Percentiles rank a stretch among this genome's conserved stretches.
Conservation (phyloP, 2,888 invertebrate species). For the Polyommatus iphigenia region DNA sequence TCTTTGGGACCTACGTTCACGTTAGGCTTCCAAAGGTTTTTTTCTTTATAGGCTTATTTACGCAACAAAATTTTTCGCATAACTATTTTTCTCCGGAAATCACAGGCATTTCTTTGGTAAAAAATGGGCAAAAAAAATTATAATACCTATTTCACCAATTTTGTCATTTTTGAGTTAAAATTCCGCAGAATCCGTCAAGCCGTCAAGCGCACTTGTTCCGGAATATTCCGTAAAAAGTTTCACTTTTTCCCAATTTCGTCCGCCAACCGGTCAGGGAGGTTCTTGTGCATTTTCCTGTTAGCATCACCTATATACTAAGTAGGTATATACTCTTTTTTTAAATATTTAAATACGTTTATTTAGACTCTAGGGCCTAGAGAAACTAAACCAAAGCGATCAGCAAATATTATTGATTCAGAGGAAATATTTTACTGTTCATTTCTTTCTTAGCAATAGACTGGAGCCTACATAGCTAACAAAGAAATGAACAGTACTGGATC, state of each 20-base stretch:
- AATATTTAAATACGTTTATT: too few relatives aligned
- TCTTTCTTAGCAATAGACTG: too few relatives aligned
- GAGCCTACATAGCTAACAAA: too few relatives aligned
- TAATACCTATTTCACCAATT: background rate
- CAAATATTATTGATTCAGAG: too few relatives aligned
- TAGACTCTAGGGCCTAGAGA: too few relatives aligned
- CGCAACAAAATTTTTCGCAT: background rate
- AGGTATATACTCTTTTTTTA: too few relatives aligned
- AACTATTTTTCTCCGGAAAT: background rate
- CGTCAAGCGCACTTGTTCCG: slow-evolving; percentile 14
- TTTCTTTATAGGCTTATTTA: background rate
- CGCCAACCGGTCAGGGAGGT: background rate
- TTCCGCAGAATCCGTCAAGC: slow-evolving; percentile 17
- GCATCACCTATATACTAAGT: background rate
- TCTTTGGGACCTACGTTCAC: too few relatives aligned
- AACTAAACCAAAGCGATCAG: too few relatives aligned
- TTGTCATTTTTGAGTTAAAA: slow-evolving; percentile 2
- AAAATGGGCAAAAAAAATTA: background rate
- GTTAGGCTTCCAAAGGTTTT: background rate
- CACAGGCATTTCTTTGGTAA: background rate
- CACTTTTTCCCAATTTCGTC: background rate
- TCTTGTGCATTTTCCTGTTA: background rate
- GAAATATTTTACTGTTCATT: too few relatives aligned
- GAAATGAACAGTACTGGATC: too few relatives aligned
- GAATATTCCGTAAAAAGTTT: slow-evolving; percentile 9